These are phyloP conservation scores for Oophaga sylvatica DNA, from an alignment of 2,797 vertebrate species.

Conservation along the genomic window DNA sequence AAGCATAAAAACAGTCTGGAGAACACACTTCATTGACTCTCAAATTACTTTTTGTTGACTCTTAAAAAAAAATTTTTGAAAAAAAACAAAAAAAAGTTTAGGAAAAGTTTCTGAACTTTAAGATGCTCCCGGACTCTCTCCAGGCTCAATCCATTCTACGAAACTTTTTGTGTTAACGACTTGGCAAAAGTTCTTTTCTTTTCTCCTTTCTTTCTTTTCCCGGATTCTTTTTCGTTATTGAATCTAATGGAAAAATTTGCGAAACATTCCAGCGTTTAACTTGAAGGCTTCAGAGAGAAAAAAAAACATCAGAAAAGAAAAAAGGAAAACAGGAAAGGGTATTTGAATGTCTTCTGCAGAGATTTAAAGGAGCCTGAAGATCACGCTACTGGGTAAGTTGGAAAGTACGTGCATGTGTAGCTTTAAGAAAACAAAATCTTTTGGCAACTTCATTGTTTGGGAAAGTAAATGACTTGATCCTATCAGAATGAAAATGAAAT, in stretches of 20 bases:
- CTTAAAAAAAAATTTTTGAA: not conserved
- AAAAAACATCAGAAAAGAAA: constrained; percentile 32
- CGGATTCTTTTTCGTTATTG: constrained; percentile 22
- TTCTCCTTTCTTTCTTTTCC: constrained; percentile 4
- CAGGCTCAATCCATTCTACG: not conserved
- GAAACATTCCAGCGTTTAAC: constrained; percentile 42
- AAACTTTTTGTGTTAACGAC: constrained; percentile 28
- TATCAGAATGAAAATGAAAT: constrained; percentile 39
- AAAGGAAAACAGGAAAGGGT: constrained; percentile 9
- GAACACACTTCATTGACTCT: not conserved
- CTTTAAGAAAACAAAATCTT: not conserved
- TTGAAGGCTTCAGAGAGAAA: constrained; percentile 5
- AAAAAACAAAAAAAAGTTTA: constrained; percentile 50
- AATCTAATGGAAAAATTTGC: constrained; percentile 57
- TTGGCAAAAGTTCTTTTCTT: constrained; percentile 1
- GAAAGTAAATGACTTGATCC: not conserved
- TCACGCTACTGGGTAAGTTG: not conserved
- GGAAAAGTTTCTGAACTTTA: not conserved
- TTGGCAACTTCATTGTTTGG: not conserved
- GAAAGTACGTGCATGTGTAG: not conserved
- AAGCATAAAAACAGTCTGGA: not conserved
- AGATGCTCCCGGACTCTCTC: constrained; percentile 21
- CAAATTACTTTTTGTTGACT: not conserved
- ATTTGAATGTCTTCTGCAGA: constrained; percentile 27
- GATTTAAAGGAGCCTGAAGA: not conserved